Percentiles rank a stretch among this genome's conserved stretches.
phyloP scores from a whole-genome alignment of 2,888 invertebrate genomes.

The Bombyx huttoni region DNA sequence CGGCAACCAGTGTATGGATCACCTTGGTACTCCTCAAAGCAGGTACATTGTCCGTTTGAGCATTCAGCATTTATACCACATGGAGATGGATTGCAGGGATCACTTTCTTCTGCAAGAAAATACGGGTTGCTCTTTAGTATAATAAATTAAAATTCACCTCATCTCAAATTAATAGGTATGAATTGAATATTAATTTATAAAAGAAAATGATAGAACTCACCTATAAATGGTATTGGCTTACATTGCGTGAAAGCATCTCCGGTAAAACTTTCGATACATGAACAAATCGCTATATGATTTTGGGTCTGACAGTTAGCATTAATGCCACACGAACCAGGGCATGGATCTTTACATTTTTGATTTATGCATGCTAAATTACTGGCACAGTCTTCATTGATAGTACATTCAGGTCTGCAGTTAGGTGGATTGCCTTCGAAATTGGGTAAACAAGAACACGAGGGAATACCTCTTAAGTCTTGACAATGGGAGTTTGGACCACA shows the following conservation, averaged over 20 bases:
- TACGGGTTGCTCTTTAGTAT: neutral
- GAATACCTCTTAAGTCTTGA: slow-evolving; percentile 63
- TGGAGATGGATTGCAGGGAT: slow-evolving; percentile 77
- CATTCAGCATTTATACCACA: slow-evolving; percentile 83
- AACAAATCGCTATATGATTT: slow-evolving; percentile 75
- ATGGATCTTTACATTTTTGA: slow-evolving; percentile 77
- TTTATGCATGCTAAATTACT: slow-evolving; percentile 78
- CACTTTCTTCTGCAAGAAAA: slow-evolving; percentile 44
- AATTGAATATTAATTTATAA: neutral
- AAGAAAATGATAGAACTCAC: slow-evolving; percentile 17
- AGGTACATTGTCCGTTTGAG: slow-evolving; percentile 77
- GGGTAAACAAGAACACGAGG: slow-evolving; percentile 75
- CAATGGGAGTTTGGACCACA: slow-evolving; percentile 78
- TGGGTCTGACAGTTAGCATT: slow-evolving; percentile 73
- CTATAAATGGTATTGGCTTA: slow-evolving; percentile 40
- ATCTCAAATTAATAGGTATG: too few species aligned
- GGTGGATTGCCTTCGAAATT: slow-evolving; percentile 77
- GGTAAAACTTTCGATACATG: slow-evolving; percentile 69
- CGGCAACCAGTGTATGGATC: slow-evolving; percentile 83
- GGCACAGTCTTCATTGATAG: slow-evolving; percentile 77
- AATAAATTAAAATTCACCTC: too few species aligned
- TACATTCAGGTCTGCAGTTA: slow-evolving; percentile 78
- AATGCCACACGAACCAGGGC: slow-evolving; percentile 78
- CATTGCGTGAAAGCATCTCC: slow-evolving; percentile 77
- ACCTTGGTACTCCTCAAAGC: slow-evolving; percentile 81